Evolutionary conservation across 2,888 invertebrate genomes (phyloP), one percentile per base, ranked within the genome.

Genomic region (Polymixis flavicincta): DNA sequence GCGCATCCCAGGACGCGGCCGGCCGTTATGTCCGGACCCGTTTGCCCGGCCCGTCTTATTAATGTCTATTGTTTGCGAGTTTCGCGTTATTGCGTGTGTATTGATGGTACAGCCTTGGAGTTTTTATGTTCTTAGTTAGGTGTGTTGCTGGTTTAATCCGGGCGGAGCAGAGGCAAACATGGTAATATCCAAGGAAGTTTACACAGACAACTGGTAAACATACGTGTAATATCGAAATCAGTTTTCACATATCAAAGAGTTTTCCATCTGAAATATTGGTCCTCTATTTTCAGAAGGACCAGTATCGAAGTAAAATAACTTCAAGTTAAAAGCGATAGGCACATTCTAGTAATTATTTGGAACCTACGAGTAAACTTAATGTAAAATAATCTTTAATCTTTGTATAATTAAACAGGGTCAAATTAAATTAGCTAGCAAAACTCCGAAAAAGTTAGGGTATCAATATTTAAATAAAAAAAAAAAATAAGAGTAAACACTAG

Each of bases 41-140:
- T 91, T 92, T 91, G 89, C 90, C 90, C 83, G 80, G 91, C 90
- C 89, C 90, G 91, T 92, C 95, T 95, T 96, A 95, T 96, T 96
- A 96, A 96, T 95, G 96, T 94, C 93, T 95, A 95, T 96, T 96
- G 96, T 96, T 96, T 93, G 93, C 85, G 93, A 95, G 94, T 95
- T 95, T 92, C 94, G 93, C 93, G 93, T 94, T 95, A 95, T 95
- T 94, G 93, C 92, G 92, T 82, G 89, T 86, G 89, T 94, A 92
- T 93, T 92, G 93, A 92, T 91, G 90, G 85, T 88, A 83, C 82
- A 74, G 76, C 74, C 85, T 82, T 63, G 70, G 84, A 85, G 85
- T 87, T 86, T 86, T 86, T 86, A 86, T 86, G 86, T 81, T 77
- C 86, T 86, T 85, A 75, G 85, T 86, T 86, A 65, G 77, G 82